A percentile compares a stretch with the other conserved stretches of the same genome.
phyloP scores from a whole-genome alignment of 2,888 invertebrate species.

The Pelosia muscerda region DNA sequence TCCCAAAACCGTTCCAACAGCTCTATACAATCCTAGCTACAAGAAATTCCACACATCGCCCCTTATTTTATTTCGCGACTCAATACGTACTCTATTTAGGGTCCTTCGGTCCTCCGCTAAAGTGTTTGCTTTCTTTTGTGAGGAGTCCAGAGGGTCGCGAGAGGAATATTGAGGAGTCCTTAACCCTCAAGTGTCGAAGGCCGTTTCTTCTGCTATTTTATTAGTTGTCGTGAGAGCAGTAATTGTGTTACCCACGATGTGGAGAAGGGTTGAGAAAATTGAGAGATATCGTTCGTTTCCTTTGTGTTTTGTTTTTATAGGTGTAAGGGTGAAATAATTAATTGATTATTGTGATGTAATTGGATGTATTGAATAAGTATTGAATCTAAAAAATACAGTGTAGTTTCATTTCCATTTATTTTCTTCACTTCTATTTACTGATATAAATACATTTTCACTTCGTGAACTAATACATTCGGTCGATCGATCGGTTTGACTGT shows the following conservation, averaged over 20 bases:
- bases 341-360: neutral
- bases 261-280: conserved; percentile 23
- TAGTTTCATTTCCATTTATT: no score
- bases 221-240: conserved; percentile 81
- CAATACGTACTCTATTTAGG: conserved; percentile 84
- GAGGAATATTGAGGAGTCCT: conserved; percentile 82
- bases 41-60: conserved; percentile 71
- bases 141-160: conserved; percentile 72
- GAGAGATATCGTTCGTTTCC: conserved; percentile 14
- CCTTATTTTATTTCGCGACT: conserved; percentile 85
- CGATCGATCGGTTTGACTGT: no score
- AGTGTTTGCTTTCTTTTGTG: conserved; percentile 83
- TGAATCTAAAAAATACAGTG: no score
- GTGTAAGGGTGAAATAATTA: neutral
- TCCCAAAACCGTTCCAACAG: neutral
- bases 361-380: no score
- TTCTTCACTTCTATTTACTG: no score
- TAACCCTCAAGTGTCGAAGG: conserved; percentile 76
- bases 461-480: no score
- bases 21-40: conserved; percentile 25
- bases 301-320: conserved; percentile 19
- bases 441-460: no score
- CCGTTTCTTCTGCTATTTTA: conserved; percentile 82
- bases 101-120: conserved; percentile 61
- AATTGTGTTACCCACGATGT: conserved; percentile 68